Base-by-base conservation (phyloP, 2,797 vertebrate species). In the Hoplostethus mediterraneus region DNA sequence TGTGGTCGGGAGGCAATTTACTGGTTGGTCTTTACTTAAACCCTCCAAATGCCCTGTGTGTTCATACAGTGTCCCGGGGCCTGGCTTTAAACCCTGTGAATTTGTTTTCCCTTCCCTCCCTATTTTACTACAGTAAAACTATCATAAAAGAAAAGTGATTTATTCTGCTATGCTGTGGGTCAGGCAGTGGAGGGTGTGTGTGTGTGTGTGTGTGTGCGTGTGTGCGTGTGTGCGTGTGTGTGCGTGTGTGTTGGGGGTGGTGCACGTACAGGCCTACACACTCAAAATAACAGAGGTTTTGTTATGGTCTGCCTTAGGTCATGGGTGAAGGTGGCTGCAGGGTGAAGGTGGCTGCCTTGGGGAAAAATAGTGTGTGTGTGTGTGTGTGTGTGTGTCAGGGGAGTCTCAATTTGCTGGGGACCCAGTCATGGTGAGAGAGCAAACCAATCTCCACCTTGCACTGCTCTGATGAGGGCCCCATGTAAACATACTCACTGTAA, bases 401-500 rank as follows among this genome's bases (percentile, higher is more conserved):
- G 38, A 40, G 38, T 40, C 38, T 40, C 40, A 45, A 25, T 62
- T 30, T 62, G 42, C 66, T 64, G 55, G 56, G 63, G 63, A 77
- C 25, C 85, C 74, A 75, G 77, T 85, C 76, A 77, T 67, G 63
- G 60, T 82, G 75, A 85, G 72, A 87, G 84, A 82, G 60, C 75
- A 83, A 80, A 84, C 73, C 74, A 79, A 67, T 84, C 82, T 87
- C 68, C 78, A 74, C 51, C 54, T 51, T 65, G 52, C 71, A 79
- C 83, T 69, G 58, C 58, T 76, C 79, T 75, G 78, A 85, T 80
- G 82, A 82, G 63, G 76, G 36, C 56, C 58, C 44, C 71, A 58
- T 71, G 67, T 84, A 86, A 87, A 91, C 80, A 90, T 14, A 59
- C 73, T 75, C 48, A 63, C 55, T 82, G 54, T 85, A 82, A 90